These are phyloP conservation scores for Chironomus tentans DNA, from an alignment of 2,888 invertebrate species.

Conservation along the genomic window DNA sequence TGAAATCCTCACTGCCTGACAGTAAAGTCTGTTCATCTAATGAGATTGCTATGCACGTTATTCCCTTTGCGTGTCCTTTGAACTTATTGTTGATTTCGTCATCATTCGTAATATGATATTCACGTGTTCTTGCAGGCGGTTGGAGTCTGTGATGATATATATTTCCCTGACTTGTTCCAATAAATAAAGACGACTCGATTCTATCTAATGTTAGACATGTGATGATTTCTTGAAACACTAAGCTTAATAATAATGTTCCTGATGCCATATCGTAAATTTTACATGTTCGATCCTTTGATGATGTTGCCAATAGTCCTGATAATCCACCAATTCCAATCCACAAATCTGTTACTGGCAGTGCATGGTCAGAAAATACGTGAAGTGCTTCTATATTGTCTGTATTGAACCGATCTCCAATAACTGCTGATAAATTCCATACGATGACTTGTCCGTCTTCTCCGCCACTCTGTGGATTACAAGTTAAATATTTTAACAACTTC, in stretches of 20 bases:
- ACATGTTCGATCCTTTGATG: constrained; percentile 73
- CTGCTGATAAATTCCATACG: constrained; percentile 60
- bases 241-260: constrained; percentile 59
- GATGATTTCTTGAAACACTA: constrained; percentile 63
- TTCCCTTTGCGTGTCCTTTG: constrained; percentile 55
- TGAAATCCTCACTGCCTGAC: constrained; percentile 67
- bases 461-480: constrained; percentile 43
- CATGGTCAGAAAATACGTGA: constrained; percentile 69
- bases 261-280: constrained; percentile 67
- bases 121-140: constrained; percentile 56
- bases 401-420: constrained; percentile 43
- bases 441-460: constrained; percentile 78
- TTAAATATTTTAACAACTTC: too few relatives aligned
- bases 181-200: constrained; percentile 60
- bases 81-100: constrained; percentile 46
- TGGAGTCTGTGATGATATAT: constrained; percentile 60
- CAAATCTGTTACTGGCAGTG: constrained; percentile 68
- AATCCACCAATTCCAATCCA: constrained; percentile 61
- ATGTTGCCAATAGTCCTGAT: constrained; percentile 61
- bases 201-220: constrained; percentile 60
- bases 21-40: constrained; percentile 59
- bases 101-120: constrained; percentile 53
- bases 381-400: constrained; percentile 46
- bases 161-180: constrained; percentile 62
- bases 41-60: constrained; percentile 65